Conservation (phyloP, 1,140 invertebrate species). For the Lasioglossum baleicum region DNA sequence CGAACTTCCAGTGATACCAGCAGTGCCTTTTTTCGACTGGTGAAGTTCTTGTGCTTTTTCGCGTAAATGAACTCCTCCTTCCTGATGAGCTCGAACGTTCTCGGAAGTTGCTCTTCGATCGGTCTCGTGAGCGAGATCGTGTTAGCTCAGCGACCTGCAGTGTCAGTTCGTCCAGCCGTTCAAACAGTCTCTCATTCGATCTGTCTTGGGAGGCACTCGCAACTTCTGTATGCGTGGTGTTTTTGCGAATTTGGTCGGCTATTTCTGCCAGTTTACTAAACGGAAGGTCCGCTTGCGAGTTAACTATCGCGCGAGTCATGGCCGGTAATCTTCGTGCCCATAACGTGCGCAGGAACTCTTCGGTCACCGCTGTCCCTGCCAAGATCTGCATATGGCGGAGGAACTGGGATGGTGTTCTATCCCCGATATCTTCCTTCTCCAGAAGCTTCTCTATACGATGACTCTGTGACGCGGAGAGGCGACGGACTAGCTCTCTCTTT, state of each 20-base stretch:
- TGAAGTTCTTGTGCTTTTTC: background rate
- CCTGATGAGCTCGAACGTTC: no score
- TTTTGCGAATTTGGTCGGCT: background rate
- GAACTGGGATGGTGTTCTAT: background rate
- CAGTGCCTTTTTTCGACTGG: background rate
- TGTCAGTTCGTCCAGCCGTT: no score
- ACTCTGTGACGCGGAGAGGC: background rate
- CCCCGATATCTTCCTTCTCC: background rate
- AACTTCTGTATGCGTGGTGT: background rate
- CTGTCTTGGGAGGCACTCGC: no score
- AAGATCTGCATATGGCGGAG: background rate
- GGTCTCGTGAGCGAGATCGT: background rate
- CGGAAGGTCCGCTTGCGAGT: background rate
- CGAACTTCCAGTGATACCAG: background rate
- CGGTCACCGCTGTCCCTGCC: background rate
- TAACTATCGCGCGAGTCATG: background rate
- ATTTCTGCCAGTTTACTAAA: background rate
- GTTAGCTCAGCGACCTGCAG: no score
- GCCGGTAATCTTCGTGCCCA: background rate
- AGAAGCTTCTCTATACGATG: background rate
- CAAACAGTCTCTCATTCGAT: no score
- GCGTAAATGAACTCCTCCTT: no score
- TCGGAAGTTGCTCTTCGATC: no score
- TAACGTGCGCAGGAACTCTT: background rate
- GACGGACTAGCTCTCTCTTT: background rate